Base-by-base conservation (phyloP, 2,888 invertebrate genomes). In the Agrochola circellaris region DNA sequence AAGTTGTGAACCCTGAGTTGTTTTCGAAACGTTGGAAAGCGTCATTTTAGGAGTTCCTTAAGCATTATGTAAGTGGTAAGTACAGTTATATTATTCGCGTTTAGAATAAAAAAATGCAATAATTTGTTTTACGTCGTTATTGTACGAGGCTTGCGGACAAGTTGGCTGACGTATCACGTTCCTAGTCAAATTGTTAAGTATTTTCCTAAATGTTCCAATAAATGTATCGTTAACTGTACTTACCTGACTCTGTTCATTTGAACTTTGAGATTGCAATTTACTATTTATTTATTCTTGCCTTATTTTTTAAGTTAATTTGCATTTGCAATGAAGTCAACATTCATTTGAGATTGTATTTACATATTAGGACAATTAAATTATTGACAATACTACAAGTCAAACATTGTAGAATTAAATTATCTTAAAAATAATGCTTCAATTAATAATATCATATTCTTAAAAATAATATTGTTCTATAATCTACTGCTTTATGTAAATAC, bases 11-110 rank as follows among this genome's bases (percentile, higher is more conserved):
- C 30, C 11, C 23, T 30, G 13, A 42, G 17, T 56, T 30, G 0
- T 38, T 72, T 72, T 20, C 23, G 34, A n/a, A 30, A 67, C 26
- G 56, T 79, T 86, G 88, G 89, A 87, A 82, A 88, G 91, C 90
- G 90, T 91, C 90, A 89, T 91, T 91, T 88, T 88, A 89, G 85
- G 68, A 34, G 64, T 61, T 79, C 62, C 58, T 62, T 83, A 78
- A 81, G 51, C 75, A 69, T 82, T 76, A 79, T 75, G 23, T 81
- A 82, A 72, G 64, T 76, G 90, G 90, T 92, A 91, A 91, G 91
- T 91, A 90, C 90, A 92, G 92, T 89, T 87, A 68, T 79, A 77
- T 74, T 75, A 81, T 83, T 81, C 75, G 68, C 76, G 80, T 84
- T 60, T 77, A 81, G 70, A 73, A 78, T 77, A 13, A 42, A 79